Percentiles rank a stretch among this genome's conserved stretches.
These are phyloP conservation scores for Trichogramma evanescens DNA, from an alignment of 2,888 invertebrate genomes.

Conservation along the genomic window DNA sequence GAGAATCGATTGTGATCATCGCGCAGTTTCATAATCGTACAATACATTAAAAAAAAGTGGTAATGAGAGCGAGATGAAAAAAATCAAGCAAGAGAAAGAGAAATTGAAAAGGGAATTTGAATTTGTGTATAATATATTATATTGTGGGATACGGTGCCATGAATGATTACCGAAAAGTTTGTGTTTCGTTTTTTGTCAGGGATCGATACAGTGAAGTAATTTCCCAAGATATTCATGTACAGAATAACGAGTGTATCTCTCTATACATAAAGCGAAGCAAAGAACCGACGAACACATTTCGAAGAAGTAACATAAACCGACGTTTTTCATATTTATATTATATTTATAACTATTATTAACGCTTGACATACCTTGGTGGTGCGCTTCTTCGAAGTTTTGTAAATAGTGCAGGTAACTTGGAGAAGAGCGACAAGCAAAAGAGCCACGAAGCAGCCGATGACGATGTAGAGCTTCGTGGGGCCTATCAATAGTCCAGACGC, in stretches of 20 bases:
- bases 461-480: constrained; percentile 72
- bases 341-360: no score
- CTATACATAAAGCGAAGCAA: no score
- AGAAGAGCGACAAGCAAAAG: constrained; percentile 71
- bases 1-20: background rate
- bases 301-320: no score
- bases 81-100: constrained; percentile 15
- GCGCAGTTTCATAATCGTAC: background rate
- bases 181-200: no score
- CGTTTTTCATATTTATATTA: no score
- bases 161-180: background rate
- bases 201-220: background rate
- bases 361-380: constrained; percentile 56
- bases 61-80: constrained; percentile 11
- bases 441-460: constrained; percentile 74
- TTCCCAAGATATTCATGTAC: no score
- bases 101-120: constrained; percentile 2
- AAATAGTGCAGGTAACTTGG: constrained; percentile 78
- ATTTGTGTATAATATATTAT: background rate
- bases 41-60: background rate
- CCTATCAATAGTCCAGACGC: constrained; percentile 56
- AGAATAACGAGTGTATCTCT: no score
- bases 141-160: constrained; percentile 5
- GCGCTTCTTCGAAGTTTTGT: constrained; percentile 58
- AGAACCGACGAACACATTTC: no score